Base-by-base conservation (phyloP, 1,140 invertebrate genomes). In the Lasioglossum baleicum region DNA sequence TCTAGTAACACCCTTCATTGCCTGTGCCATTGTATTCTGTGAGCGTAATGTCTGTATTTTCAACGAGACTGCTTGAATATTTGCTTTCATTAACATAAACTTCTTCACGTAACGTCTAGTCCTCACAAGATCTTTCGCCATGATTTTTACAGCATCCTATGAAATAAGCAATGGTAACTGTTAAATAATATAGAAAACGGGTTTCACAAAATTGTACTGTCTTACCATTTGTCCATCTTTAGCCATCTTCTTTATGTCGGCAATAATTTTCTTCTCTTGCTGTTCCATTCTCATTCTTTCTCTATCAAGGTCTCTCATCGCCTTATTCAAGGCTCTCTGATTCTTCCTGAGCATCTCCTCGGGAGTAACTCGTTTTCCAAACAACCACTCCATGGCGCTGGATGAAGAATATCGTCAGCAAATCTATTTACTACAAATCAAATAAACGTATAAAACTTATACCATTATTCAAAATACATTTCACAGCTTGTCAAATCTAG, bases 11-110 rank as follows among this genome's bases (percentile, higher is more conserved):
- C 99, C 99, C 93, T 98, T 98, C 99, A 99, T 99, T 0, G 99
- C 99, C 93, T 98, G 96, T 26, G 99, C 99, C 99, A 99, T 99
- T 7, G 99, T 97, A 94, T 99, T 99, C 94, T 99, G 99, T 17
- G 98, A 99, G 91, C 98, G 96, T 3, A 99, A 94, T 1, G 99
- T 99, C 94, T 99, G 98, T 83, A 99, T 99, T 94, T 99, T 99
- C 48, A 99, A 94, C 1, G 98, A 98, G 13, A 99, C 99, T 7
- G 99, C 99, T 93, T 99, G 99, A 89, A 99, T 99, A 90, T 99
- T 99, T 4, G 99, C 99, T 92, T 98, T 98, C 99, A 99, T 99
- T 70, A 99, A 91, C 95, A 99, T 99, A 90, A 99, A 99, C 92
- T 99, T 99, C 91, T 99, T 99, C 35, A 98, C 96, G 90, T 99